These are phyloP conservation scores for Oligia strigilis DNA, from an alignment of 2,888 invertebrate species.

Conservation along the genomic window DNA sequence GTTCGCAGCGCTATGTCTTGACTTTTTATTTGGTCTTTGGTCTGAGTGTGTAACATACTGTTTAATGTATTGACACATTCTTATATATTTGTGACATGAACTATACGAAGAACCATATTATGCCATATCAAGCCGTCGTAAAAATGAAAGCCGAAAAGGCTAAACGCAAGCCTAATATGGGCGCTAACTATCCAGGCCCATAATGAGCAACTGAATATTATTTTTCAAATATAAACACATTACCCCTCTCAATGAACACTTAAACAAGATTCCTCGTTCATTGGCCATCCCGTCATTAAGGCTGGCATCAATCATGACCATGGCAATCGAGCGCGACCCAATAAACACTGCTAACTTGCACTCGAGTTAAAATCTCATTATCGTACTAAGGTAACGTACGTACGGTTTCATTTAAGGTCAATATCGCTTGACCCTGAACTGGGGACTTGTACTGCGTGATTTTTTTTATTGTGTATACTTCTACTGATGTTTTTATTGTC, in stretches of 20 bases:
- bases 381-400: constrained; percentile 57
- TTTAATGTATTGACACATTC: neutral
- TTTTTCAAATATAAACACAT: constrained; percentile 37
- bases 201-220: constrained; percentile 7
- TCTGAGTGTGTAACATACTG: no score
- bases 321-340: constrained; percentile 56
- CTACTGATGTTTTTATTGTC: constrained; percentile 7
- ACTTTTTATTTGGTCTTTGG: no score
- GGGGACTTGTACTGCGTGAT: constrained; percentile 36
- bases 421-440: constrained; percentile 64
- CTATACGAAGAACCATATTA: neutral
- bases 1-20: no score
- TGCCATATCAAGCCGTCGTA: neutral
- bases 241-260: constrained; percentile 23
- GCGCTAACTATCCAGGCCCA: neutral
- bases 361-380: constrained; percentile 70
- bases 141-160: neutral
- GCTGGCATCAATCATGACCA: constrained; percentile 60
- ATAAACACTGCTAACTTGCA: constrained; percentile 65
- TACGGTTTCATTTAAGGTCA: constrained; percentile 67
- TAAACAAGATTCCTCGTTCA: constrained; percentile 45
- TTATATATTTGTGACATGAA: neutral
- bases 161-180: neutral
- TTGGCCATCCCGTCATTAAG: constrained; percentile 57
- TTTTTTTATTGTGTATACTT: constrained; percentile 30